Evolutionary conservation across 2,888 invertebrate species (phyloP), one percentile per base, ranked within the genome.

Genomic region (Leptarthrus brevirostris): DNA sequence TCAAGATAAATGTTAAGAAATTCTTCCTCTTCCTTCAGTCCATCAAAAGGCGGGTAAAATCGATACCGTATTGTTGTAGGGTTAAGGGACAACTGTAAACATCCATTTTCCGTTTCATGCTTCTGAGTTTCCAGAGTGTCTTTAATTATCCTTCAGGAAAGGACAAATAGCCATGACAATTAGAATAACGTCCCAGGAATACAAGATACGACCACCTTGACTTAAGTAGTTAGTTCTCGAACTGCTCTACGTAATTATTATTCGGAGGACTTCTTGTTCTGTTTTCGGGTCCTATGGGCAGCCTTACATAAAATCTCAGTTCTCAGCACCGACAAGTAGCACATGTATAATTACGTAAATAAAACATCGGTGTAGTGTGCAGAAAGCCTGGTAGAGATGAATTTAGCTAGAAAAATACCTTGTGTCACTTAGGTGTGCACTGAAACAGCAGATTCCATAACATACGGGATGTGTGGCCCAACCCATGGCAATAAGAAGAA

Each of bases 291-390:
- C 26, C 14, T 52, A 30, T 40, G 22, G 49, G 16, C 14, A 40
- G 49, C 10, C 34, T 8, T 22, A 20, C 40, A 69, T 30, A 14
- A 14, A 49, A 40, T 66, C 66, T 49, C 30, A 24, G 52, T 26
- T 18, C 44, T 20, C 3, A 12, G 40, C 40, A 40, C 2, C 2
- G n/a, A n/a, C n/a, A n/a, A 4, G 66, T 44, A 22, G 30, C 36
- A 49, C 69, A 69, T 52, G 26, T 69, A 20, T 69, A 69, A 69
- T 69, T 69, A 69, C 52, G 49, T 69, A 69, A 69, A 52, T 49
- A 52, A 52, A 22, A 14, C 47, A 5, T 5, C 14, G 14, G 14
- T n/a, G 14, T 47, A n/a, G 47, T 47, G n/a, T n/a, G n/a, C n/a
- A n/a, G n/a, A n/a, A n/a, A n/a, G n/a, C n/a, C n/a, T n/a, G 47